Base-by-base conservation (phyloP, 1,140 invertebrate genomes). In the Cheumatopsyche charites region DNA sequence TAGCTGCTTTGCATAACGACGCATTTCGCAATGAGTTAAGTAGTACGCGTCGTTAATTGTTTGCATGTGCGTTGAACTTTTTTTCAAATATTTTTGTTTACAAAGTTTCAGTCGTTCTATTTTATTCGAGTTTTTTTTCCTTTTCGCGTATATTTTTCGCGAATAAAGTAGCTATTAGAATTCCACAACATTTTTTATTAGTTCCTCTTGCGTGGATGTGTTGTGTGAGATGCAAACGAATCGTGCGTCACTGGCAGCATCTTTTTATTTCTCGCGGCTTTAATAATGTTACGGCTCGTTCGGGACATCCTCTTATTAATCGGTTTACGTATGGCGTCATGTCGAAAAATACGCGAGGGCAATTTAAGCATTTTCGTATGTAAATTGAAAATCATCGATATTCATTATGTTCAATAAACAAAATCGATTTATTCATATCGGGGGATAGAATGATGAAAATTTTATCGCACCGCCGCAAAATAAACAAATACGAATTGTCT, bases 271-370 rank as follows among this genome's bases (percentile, higher is more conserved):
- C n/a, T n/a, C n/a, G n/a, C 15, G 19, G 13, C 62, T 3, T 49
- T 61, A 61, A 61, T 61, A 36, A 36, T 36, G 29, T 36, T 36
- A 58, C 21, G 9, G 43, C 23, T 47, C 41, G 19, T 45, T 66
- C 41, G 63, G 43, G 43, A 66, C 36, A 66, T 66, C 63, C 63
- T 66, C 23, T 47, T 47, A 47, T 66, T 66, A 26, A 47, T 47
- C 43, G 63, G 19, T 26, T 58, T 58, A 58, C 19, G 12, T 58
- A 58, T 58, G 55, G 23, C 19, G 55, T 58, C 55, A 58, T 58
- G 25, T 58, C 23, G 13, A 58, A 52, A 58, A 58, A 58, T 58
- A 58, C 23, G 23, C 29, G 29, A 36, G 7, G 25, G 25, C 13
- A 58, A 25, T 58, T 25, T 58, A 25, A 26, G 21, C 55, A 13